Conservation (phyloP, 2,113 vertebrate genomes). For the Athene noctua region DNA sequence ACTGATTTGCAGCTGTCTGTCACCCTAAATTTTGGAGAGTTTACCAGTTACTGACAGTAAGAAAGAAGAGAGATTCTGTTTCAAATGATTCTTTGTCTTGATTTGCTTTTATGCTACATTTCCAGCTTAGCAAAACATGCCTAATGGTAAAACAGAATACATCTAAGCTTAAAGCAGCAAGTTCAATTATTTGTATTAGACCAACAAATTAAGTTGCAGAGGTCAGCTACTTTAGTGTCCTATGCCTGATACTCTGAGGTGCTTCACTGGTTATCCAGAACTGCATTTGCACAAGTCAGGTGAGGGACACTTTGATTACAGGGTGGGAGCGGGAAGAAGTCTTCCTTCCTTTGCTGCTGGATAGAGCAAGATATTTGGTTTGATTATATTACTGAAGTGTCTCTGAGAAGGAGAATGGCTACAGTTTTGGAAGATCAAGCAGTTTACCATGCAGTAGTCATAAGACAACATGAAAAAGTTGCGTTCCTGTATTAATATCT, state of each 20-base stretch:
- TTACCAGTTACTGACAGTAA: background rate
- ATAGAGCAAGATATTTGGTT: background rate
- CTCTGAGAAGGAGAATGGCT: background rate
- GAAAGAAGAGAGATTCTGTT: background rate
- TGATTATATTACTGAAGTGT: background rate
- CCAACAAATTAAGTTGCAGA: background rate
- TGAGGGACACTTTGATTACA: background rate
- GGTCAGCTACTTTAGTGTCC: background rate
- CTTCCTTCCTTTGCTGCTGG: background rate
- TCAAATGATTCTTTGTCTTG: background rate
- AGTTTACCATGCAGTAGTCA: background rate
- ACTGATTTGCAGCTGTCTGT: background rate
- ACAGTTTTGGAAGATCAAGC: background rate
- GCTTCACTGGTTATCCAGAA: background rate
- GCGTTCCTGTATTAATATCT: background rate
- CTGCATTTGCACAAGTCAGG: background rate
- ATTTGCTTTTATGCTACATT: background rate
- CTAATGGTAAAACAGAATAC: background rate
- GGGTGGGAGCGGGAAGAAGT: rapidly evolving
- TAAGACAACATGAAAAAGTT: background rate
- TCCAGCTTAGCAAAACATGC: background rate
- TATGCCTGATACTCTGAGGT: background rate
- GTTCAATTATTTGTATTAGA: background rate
- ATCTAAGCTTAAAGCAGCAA: background rate
- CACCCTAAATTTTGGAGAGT: background rate